Percentiles rank a stretch among this genome's conserved stretches.
phyloP scores from a whole-genome alignment of 2,888 invertebrate species.

The Macaria liturata region DNA sequence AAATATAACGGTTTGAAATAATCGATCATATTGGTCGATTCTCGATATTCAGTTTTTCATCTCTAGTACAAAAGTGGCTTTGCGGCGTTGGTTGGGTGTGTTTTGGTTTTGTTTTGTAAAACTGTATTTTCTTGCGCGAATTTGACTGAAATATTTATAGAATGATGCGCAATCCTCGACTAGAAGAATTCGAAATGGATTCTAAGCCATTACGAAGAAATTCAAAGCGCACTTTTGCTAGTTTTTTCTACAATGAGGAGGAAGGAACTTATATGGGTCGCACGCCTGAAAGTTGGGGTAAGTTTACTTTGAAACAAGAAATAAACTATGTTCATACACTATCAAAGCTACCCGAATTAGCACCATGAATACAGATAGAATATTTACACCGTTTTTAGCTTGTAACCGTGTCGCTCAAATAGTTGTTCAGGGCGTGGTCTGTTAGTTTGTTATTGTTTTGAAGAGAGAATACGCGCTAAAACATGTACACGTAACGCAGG shows the following conservation, averaged over 20 bases:
- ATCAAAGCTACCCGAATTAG: too few species aligned
- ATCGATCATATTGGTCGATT: too few species aligned
- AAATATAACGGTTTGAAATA: background rate
- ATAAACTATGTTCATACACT: too few species aligned
- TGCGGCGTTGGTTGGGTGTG: constrained; percentile 17
- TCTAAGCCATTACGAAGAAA: constrained; percentile 50
- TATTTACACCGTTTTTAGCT: too few species aligned
- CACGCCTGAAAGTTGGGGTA: constrained; percentile 81
- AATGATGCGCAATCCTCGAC: constrained; percentile 62
- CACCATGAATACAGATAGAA: too few species aligned
- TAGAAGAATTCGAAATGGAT: constrained; percentile 71
- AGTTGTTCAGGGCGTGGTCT: constrained; percentile 16
- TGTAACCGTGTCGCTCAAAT: too few species aligned
- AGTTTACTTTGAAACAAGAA: constrained; percentile 44
- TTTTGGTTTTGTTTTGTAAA: constrained; percentile 26
- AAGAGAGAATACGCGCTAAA: too few species aligned
- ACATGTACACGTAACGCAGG: too few species aligned
- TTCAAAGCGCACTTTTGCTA: constrained; percentile 45
- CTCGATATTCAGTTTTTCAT: too few species aligned
- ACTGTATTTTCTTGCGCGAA: constrained; percentile 34
- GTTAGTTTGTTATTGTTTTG: background rate
- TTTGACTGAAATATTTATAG: constrained; percentile 30
- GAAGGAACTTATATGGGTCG: constrained; percentile 73
- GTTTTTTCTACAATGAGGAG: constrained; percentile 69
- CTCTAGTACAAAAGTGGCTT: background rate